Percentiles rank a stretch among this genome's conserved stretches.
phyloP scores from a whole-genome alignment of 2,113 vertebrate species.

The Toxostoma redivivum region DNA sequence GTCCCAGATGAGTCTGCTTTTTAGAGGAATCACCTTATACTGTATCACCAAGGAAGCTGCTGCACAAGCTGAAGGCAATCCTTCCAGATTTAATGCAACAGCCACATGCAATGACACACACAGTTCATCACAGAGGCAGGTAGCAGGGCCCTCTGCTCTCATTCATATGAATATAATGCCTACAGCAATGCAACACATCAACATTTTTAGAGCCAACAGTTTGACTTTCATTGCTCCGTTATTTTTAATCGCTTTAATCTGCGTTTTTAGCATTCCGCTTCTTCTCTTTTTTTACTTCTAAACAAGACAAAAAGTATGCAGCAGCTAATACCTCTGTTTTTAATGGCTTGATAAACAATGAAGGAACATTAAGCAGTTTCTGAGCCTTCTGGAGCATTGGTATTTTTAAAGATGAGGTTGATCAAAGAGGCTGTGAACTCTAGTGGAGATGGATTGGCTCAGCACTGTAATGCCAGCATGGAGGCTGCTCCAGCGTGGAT shows the following conservation, averaged over 20 bases:
- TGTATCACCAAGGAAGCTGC: neutral
- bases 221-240: conserved; percentile 41
- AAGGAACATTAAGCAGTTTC: conserved; percentile 41
- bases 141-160: conserved; percentile 13
- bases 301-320: conserved; percentile 40
- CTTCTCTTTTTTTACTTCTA: neutral
- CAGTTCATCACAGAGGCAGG: conserved; percentile 56
- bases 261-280: neutral
- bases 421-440: conserved; percentile 57
- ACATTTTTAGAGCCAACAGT: conserved; percentile 48
- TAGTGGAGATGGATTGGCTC: conserved; percentile 51
- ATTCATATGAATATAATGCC: conserved; percentile 60
- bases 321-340: conserved; percentile 27
- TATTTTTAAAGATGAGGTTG: conserved; percentile 58
- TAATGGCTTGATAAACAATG: conserved; percentile 36
- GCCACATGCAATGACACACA: conserved; percentile 36
- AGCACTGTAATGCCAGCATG: neutral
- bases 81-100: conserved; percentile 46
- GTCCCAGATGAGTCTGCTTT: neutral
- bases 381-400: neutral
- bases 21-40: neutral
- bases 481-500: neutral
- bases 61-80: neutral
- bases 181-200: conserved; percentile 20
- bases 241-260: conserved; percentile 54